These are phyloP conservation scores for Ceratina calcarata DNA, from an alignment of 1,140 invertebrate species.

Conservation along the genomic window DNA sequence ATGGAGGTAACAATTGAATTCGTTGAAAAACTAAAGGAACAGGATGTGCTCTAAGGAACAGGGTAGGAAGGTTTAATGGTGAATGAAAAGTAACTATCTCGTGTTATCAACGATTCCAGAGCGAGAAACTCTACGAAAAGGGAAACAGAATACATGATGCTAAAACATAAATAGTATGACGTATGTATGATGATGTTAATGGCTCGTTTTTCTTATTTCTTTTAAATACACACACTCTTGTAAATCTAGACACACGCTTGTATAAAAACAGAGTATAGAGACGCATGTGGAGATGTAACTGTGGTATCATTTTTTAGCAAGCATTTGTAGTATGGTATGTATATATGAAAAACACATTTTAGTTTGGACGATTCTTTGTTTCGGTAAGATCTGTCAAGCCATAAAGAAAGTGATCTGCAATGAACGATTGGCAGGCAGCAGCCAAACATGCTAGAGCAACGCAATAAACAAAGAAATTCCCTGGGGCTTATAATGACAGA, in stretches of 20 bases:
- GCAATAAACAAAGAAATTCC: slow-evolving; percentile 74
- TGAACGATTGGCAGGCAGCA: slow-evolving; percentile 76
- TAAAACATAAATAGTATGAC: slow-evolving; percentile 62
- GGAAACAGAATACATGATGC: slow-evolving; percentile 55
- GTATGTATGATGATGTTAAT: slow-evolving; percentile 67
- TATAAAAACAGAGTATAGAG: slow-evolving; percentile 44
- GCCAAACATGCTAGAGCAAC: slow-evolving; percentile 78
- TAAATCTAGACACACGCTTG: slow-evolving; percentile 43
- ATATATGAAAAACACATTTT: slow-evolving; percentile 37
- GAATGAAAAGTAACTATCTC: slow-evolving; percentile 38
- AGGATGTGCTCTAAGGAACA: neutral
- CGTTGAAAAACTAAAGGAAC: slow-evolving; percentile 5
- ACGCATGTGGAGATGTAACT: slow-evolving; percentile 50
- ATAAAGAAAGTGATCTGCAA: slow-evolving; percentile 66
- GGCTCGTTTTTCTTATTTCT: slow-evolving; percentile 47
- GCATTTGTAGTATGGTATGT: slow-evolving; percentile 57
- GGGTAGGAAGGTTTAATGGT: neutral
- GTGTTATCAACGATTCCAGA: slow-evolving; percentile 25
- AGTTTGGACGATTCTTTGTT: slow-evolving; percentile 49
- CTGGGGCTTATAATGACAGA: slow-evolving; percentile 61
- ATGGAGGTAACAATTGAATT: slow-evolving; percentile 8
- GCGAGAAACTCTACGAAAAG: slow-evolving; percentile 34
- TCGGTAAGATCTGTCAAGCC: slow-evolving; percentile 60
- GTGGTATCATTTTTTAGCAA: slow-evolving; percentile 63
- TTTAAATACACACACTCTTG: slow-evolving; percentile 29